A percentile compares a stretch with the other conserved stretches of the same genome.
phyloP scores from a whole-genome alignment of 2,888 invertebrate species.

The Amblyteles armatorius region DNA sequence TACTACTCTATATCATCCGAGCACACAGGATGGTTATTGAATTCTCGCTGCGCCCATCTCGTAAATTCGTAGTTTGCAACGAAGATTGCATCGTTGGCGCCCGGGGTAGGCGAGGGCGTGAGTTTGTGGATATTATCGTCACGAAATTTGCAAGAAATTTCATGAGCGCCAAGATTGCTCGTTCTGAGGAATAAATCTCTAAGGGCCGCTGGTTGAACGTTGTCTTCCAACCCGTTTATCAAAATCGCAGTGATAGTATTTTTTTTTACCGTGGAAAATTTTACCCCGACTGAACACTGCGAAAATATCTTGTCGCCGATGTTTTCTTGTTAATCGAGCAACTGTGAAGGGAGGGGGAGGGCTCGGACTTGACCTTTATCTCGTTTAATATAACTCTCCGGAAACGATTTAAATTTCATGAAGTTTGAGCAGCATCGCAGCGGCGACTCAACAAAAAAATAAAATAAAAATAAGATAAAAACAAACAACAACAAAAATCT shows the following conservation, averaged over 20 bases:
- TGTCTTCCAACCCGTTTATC: background rate
- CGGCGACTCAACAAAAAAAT: background rate
- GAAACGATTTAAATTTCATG: background rate
- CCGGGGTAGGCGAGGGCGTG: background rate
- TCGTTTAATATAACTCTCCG: too few species aligned
- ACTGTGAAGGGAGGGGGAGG: background rate
- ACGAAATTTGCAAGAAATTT: conserved; percentile 38
- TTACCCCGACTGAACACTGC: background rate
- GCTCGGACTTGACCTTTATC: background rate
- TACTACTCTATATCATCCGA: conserved; percentile 15
- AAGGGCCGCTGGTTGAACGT: background rate
- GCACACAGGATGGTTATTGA: conserved; percentile 31
- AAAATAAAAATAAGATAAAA: background rate
- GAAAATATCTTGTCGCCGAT: background rate
- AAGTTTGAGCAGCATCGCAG: background rate
- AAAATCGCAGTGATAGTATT: background rate
- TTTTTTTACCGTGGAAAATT: background rate
- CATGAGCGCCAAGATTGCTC: conserved; percentile 22
- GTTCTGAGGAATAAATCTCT: conserved; percentile 25
- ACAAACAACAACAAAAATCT: background rate
- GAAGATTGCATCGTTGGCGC: conserved; percentile 27
- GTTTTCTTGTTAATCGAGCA: background rate
- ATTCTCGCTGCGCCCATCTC: conserved; percentile 34
- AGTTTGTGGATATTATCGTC: conserved; percentile 8
- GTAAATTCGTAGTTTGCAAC: conserved; percentile 20